Evolutionary conservation across 2,113 vertebrate species (phyloP), one percentile per base, ranked within the genome.

Genomic region (Chamaetylas fuelleborni): DNA sequence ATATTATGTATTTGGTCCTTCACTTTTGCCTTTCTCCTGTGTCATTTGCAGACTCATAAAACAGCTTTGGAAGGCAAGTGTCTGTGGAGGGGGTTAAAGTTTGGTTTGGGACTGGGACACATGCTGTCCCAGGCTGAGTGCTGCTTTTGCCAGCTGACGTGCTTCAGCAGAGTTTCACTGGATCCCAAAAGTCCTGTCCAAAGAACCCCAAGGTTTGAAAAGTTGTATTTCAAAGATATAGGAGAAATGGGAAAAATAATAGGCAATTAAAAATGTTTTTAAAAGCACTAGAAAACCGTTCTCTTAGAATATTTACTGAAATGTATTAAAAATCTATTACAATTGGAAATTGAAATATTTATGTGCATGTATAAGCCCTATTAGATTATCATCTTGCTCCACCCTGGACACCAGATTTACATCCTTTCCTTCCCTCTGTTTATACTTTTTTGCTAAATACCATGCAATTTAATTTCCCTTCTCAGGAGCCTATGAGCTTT

Each of bases 151-250:
- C 70, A 65, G 36, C 1, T 3, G 5, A 28, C 7, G 5, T 53
- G 42, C 56, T 89, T 54, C 56, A 70, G 18, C 40, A 38, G 53
- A 71, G 23, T 76, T 76, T 34, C 16, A 6, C 26, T 57, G 38
- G 11, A 65, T 57, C 20, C 22, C 38, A 57, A 50, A 61, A 36
- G 6, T 61, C 38, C 16, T 53, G 8, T 81, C 26, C 2, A 1
- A 51, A 86, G 11, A 34, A 80, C 57, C 5, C 13, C 47, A n/a
- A 34, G 33, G 29, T 47, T 58, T 83, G 24, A 62, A 83, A 93
- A 61, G 25, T 0, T 38, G 0, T 34, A 62, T 61, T 20, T 86
- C 22, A 25, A 45, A 62, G 22, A 12, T 29, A 33, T 0, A 51
- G 17, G 18, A 81, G 26, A 83, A 81, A 42, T 29, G 7, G 23